Evolutionary conservation across 2,113 vertebrate genomes (phyloP), one percentile per base, ranked within the genome.

Genomic region (Heloderma charlesbogerti): DNA sequence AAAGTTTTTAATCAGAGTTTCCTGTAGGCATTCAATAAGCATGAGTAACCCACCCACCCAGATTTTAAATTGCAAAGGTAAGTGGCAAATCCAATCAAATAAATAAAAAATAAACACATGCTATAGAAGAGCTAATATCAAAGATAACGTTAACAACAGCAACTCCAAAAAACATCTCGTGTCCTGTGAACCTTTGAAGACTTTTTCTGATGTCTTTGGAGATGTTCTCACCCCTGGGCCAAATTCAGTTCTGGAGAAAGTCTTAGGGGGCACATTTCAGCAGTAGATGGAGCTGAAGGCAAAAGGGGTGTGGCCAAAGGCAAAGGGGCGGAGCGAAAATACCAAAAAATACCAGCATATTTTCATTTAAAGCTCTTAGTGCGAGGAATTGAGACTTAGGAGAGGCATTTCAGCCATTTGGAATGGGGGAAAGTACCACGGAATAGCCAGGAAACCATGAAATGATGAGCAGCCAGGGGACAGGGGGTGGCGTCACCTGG

Each of bases 1-100:
- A 92, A 37, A 43, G 66, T 88, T 92, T 92, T 88, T 89, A 84
- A 79, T 15, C 48, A 31, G 15, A 31, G 51, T n/a, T 87, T 94
- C 93, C 90, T 80, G 8, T 69, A 31, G 60, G 94, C 89, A 54
- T 92, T 81, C 80, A 66, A 90, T n/a, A 54, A 84, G 92, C 48
- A 29, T 34, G 75, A 79, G 54, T 13, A 60, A 72, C 86, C 2
- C 34, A 6, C 77, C 40, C 40, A 27, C 77, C 77, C 13, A 1
- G 0, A 0, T 79, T 72, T 80, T 86, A 40, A 92, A 74, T 71
- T 69, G 51, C 54, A 66, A n/a, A 75, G 63, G 88, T 10, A 79
- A 57, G 13, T 69, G 66, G 43, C 45, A 69, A 54, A 69, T 69
- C 43, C 67, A 80, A 69, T 81, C 87, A 81, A 69, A 80, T 27